Evolutionary conservation across 2,113 vertebrate genomes (phyloP).

Genomic region (Pseudopodoces humilis): DNA sequence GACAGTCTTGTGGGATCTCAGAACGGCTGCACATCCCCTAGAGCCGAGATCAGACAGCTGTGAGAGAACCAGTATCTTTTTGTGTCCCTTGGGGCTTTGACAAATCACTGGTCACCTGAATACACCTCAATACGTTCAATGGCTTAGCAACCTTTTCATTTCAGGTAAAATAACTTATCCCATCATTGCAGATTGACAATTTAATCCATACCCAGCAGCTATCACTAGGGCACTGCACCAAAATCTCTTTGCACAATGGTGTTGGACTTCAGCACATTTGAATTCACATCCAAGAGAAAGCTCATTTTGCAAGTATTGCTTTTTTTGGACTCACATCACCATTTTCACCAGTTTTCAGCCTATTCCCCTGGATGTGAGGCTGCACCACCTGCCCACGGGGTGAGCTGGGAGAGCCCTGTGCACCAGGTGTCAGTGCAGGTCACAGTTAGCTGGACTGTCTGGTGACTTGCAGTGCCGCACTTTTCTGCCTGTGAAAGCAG

Average conservation of each 20-base stretch:
- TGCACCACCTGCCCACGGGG: not conserved
- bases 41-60: fast-evolving
- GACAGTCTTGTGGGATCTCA: not conserved
- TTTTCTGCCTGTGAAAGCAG: not conserved
- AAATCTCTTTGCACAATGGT: not conserved
- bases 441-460: not conserved
- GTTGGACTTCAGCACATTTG: not conserved
- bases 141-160: not conserved
- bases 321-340: not conserved
- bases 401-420: not conserved
- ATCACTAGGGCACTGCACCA: not conserved
- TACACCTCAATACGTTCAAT: not conserved
- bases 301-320: not conserved
- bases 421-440: not conserved
- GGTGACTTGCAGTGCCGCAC: fast-evolving
- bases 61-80: not conserved
- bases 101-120: not conserved
- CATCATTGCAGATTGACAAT: not conserved
- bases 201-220: not conserved
- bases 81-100: not conserved
- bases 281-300: not conserved
- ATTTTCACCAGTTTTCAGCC: not conserved
- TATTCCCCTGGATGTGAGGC: fast-evolving
- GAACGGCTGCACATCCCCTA: not conserved
- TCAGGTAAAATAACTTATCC: not conserved